Evolutionary conservation across 2,888 invertebrate genomes (phyloP).

Genomic region (Drosophila atripex): DNA sequence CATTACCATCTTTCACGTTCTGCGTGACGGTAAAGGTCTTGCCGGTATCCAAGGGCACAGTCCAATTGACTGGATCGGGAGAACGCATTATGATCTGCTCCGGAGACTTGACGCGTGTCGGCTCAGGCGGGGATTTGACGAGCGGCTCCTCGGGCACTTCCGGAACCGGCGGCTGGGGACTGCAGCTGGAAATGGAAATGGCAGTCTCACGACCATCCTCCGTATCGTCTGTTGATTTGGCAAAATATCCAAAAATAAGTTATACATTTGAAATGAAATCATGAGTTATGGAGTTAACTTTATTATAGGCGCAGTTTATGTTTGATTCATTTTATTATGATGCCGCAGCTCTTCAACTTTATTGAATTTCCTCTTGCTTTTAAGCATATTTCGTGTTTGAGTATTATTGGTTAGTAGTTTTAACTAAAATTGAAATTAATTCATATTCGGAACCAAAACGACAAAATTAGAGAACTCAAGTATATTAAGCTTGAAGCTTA

Average conservation of each 20-base stretch:
- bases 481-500: constrained; percentile 71
- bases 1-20: constrained; percentile 91
- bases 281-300: constrained; percentile 28
- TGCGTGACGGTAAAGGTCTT: constrained; percentile 97
- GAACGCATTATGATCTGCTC: constrained; percentile 96
- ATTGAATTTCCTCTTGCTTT: constrained; percentile 31
- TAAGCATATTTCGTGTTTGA: constrained; percentile 70
- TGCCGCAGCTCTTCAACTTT: constrained; percentile 55
- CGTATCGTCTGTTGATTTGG: constrained; percentile 77
- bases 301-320: constrained; percentile 50
- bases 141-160: constrained; percentile 87
- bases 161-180: constrained; percentile 80
- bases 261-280: constrained; percentile 17
- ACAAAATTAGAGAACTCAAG: constrained; percentile 61
- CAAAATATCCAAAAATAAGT: constrained; percentile 29
- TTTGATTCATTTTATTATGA: constrained; percentile 46
- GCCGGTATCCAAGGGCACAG: constrained; percentile 95
- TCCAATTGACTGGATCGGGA: constrained; percentile 97
- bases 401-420: constrained; percentile 71
- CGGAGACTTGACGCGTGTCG: constrained; percentile 95
- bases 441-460: constrained; percentile 51
- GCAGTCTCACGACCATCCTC: constrained; percentile 82
- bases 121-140: constrained; percentile 96
- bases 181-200: constrained; percentile 82
- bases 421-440: constrained; percentile 56